Evolutionary conservation across 1,140 invertebrate species (phyloP), one percentile per base, ranked within the genome.

Genomic region (Zelostemma sp.): DNA sequence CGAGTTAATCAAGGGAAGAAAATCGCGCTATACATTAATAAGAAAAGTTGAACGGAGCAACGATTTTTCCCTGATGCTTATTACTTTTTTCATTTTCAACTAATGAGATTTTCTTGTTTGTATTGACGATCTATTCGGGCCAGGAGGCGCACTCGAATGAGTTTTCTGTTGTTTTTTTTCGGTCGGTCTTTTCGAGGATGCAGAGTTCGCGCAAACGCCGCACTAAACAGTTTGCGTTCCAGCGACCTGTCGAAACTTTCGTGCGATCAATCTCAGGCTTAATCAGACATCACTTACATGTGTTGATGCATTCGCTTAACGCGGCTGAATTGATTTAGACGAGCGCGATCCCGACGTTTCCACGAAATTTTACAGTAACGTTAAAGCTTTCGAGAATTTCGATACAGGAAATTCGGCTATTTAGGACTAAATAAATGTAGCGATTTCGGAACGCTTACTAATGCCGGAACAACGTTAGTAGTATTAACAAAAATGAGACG

Each of bases 61-160:
- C 16, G 46, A 48, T 59, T 53, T 57, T 21, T 21, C 21, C 38
- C 25, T 8, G 25, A 28, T 28, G 8, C 25, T 28, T 8, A 28
- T 28, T 28, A 28, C 53, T 61, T 71, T 66, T 65, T 71, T 71
- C 60, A 64, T 57, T 61, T 28, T 35, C 2, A 9, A 35, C 33
- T 35, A 35, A 35, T 35, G 33, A 35, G 33, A 35, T 35, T 35
- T 35, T 6, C 33, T 35, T 35, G 33, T 35, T 25, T 25, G 21
- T 35, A n/a, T 35, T 35, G 33, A 9, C 33, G 33, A 9, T 11
- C 6, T 2, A 5, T 35, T 35, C 11, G 11, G 25, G 25, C 8
- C 8, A 8, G 25, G 8, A 28, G 8, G 8, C 8, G 25, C 25
- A 28, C 3, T 28, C 25, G 8, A 28, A 28, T 28, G 25, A 4